These are phyloP conservation scores for Potamilus streckersoni DNA, from an alignment of 1,140 invertebrate species.

Conservation along the genomic window DNA sequence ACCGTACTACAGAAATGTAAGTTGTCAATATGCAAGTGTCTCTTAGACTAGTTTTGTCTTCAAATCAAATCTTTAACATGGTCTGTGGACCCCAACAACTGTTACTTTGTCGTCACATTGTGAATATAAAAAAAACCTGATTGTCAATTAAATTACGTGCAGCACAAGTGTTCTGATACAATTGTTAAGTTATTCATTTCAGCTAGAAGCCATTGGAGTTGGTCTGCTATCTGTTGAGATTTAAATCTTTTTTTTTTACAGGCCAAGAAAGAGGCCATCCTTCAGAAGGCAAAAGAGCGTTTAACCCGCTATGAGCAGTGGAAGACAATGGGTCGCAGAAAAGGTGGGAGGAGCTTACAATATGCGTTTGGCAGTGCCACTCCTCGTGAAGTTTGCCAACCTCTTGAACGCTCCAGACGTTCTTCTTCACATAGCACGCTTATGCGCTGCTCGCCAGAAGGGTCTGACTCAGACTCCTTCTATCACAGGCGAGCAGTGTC, in stretches of 20 bases:
- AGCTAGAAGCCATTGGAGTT: too few species aligned
- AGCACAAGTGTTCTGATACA: too few species aligned
- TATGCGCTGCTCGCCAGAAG: conserved; percentile 57
- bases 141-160: too few species aligned
- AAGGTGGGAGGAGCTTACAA: conserved; percentile 49
- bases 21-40: too few species aligned
- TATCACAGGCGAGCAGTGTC: conserved; percentile 62
- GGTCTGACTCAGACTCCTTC: conserved; percentile 61
- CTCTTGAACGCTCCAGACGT: conserved; percentile 52
- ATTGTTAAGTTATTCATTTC: too few species aligned
- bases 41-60: too few species aligned
- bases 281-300: conserved; percentile 57
- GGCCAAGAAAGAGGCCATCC: conserved; percentile 55
- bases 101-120: too few species aligned
- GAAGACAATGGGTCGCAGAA: conserved; percentile 58
- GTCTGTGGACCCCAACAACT: too few species aligned
- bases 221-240: too few species aligned
- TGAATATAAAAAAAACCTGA: too few species aligned
- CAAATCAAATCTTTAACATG: too few species aligned
- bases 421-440: conserved; percentile 64
- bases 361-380: conserved; percentile 63
- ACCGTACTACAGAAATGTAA: too few species aligned
- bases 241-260: conserved; percentile 30
- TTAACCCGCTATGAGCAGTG: conserved; percentile 61
- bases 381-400: conserved; percentile 63